Percentiles rank a stretch among this genome's conserved stretches.
Evolutionary conservation across 2,888 invertebrate genomes (phyloP).

Genomic region (Chirona hameri): DNA sequence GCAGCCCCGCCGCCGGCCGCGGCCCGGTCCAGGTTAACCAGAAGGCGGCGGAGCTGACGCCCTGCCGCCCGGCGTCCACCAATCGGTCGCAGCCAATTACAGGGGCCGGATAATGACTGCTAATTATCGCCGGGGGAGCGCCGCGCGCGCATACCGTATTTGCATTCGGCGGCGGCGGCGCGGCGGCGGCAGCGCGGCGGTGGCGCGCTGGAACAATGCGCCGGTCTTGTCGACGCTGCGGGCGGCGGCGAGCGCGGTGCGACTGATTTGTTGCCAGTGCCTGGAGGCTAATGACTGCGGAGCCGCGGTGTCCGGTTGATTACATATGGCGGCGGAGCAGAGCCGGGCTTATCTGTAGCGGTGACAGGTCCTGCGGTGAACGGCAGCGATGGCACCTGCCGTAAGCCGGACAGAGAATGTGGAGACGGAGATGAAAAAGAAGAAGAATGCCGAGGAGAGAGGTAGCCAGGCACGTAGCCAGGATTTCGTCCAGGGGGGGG

Average conservation of each 20-base stretch:
- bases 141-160: not conserved
- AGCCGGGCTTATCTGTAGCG: too few species aligned
- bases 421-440: too few species aligned
- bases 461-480: too few species aligned
- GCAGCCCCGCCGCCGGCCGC: not conserved
- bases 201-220: not conserved
- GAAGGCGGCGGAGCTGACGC: not conserved
- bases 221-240: not conserved
- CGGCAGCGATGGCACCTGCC: too few species aligned
- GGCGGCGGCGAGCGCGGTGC: not conserved
- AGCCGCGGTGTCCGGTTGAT: too few species aligned
- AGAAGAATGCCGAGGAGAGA: too few species aligned
- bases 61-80: not conserved
- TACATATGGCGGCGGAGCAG: too few species aligned
- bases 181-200: not conserved
- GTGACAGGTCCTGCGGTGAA: too few species aligned
- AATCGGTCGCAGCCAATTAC: not conserved
- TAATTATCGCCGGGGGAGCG: not conserved
- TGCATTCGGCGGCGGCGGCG: not conserved
- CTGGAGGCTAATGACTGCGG: too few species aligned
- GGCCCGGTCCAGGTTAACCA: not conserved
- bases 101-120: not conserved
- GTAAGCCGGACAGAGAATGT: too few species aligned
- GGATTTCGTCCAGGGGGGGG: too few species aligned
- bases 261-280: too few species aligned